phyloP scores from a whole-genome alignment of 2,113 vertebrate species.

The Mobula birostris region DNA sequence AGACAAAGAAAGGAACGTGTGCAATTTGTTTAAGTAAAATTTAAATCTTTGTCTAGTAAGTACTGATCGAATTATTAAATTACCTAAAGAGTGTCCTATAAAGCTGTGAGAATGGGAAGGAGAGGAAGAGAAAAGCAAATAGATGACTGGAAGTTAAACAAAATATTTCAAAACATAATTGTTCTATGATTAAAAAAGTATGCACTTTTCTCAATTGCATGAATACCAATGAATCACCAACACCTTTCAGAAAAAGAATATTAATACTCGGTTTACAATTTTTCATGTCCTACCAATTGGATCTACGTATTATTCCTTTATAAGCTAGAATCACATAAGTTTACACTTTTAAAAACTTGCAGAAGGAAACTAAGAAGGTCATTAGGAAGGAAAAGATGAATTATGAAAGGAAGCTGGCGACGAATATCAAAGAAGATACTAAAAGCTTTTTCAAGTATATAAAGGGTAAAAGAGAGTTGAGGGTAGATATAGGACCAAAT shows the following conservation, averaged over 20 bases:
- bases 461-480: too few relatives aligned
- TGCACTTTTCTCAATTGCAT: background rate
- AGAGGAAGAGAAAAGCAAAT: background rate
- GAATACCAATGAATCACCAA: background rate
- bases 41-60: slow-evolving; percentile 90
- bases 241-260: background rate
- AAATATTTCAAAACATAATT: background rate
- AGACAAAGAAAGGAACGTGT: slow-evolving; percentile 93
- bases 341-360: too few relatives aligned
- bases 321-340: background rate
- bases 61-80: slow-evolving; percentile 95
- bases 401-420: too few relatives aligned
- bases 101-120: slow-evolving; percentile 67
- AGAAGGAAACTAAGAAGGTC: too few relatives aligned
- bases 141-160: slow-evolving; percentile 11
- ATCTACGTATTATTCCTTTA: background rate
- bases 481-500: too few relatives aligned
- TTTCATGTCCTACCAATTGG: background rate
- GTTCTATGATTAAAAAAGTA: background rate
- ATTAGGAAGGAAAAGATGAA: too few relatives aligned
- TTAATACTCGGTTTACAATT: background rate
- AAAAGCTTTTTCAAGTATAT: too few relatives aligned
- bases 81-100: slow-evolving; percentile 95
- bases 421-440: too few relatives aligned
- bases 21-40: slow-evolving; percentile 87